Percentiles rank a stretch among this genome's conserved stretches.
Evolutionary conservation across 92 coral and sea anemone species (phyloP).

Genomic region (Paragorgia papillata): DNA sequence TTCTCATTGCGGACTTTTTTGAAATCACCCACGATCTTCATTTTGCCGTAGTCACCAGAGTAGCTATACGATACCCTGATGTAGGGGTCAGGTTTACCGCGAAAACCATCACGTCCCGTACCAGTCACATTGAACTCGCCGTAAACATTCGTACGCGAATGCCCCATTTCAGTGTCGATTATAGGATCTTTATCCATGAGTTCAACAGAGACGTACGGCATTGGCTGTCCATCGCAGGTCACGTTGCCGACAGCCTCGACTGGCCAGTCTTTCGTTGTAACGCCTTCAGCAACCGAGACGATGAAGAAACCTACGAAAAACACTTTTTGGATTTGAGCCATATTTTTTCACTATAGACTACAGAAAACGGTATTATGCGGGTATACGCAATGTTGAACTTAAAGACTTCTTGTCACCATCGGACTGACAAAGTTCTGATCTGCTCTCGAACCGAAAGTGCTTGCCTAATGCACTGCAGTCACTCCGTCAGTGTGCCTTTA

Average conservation of each 20-base stretch:
- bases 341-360: not conserved
- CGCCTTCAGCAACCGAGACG: not conserved
- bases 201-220: slow-evolving; percentile 20
- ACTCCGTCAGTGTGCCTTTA: too few relatives aligned
- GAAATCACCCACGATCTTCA: slow-evolving; percentile 12
- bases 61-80: slow-evolving; percentile 35
- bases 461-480: too few relatives aligned
- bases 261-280: slow-evolving; percentile 32
- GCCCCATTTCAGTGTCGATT: slow-evolving; percentile 34
- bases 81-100: slow-evolving; percentile 47
- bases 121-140: slow-evolving; percentile 38
- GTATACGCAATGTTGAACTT: too few relatives aligned
- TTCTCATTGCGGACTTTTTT: slow-evolving; percentile 1
- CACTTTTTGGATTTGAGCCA: not conserved
- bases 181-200: slow-evolving; percentile 37
- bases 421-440: too few relatives aligned
- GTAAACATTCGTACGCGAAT: not conserved
- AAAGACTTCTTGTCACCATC: too few relatives aligned
- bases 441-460: too few relatives aligned
- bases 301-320: not conserved
- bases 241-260: slow-evolving; percentile 24
- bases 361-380: too few relatives aligned
- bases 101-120: slow-evolving; percentile 32
- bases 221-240: slow-evolving; percentile 35
- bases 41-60: slow-evolving; percentile 32